A percentile compares a stretch with the other conserved stretches of the same genome.
These are phyloP conservation scores for Xylophagus ater DNA, from an alignment of 2,888 invertebrate species.

Conservation along the genomic window DNA sequence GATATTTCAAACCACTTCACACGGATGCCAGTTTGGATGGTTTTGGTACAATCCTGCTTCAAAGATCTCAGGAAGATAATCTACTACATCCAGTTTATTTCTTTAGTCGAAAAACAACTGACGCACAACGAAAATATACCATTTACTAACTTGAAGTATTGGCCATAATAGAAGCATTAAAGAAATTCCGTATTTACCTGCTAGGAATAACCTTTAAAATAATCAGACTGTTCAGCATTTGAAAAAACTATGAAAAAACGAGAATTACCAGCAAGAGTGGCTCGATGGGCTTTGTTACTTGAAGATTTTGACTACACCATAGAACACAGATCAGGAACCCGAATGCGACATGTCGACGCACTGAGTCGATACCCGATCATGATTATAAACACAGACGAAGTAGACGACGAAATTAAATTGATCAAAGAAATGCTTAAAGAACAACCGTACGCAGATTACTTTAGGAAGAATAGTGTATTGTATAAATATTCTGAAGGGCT, in stretches of 20 bases:
- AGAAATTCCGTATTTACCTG: background rate
- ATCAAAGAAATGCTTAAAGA: background rate
- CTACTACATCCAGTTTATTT: constrained; percentile 26
- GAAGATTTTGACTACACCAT: constrained; percentile 21
- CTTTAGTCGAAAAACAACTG: constrained; percentile 24
- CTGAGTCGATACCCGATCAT: constrained; percentile 16
- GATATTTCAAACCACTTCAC: background rate
- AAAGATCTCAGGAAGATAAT: constrained; percentile 18
- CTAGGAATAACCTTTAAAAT: constrained; percentile 25
- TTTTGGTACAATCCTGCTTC: constrained; percentile 23
- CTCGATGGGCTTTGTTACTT: constrained; percentile 18
- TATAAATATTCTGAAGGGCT: constrained; percentile 7
- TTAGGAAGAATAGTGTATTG: constrained; percentile 6
- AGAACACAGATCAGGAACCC: constrained; percentile 18
- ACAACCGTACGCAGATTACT: constrained; percentile 1
- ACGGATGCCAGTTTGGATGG: constrained; percentile 15
- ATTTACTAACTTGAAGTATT: constrained; percentile 31
- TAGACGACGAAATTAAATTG: background rate
- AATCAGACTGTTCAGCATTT: constrained; percentile 28
- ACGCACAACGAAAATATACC: constrained; percentile 24
- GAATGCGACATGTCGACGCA: constrained; percentile 17
- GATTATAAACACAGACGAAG: background rate
- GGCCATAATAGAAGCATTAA: constrained; percentile 18
- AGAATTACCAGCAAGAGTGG: constrained; percentile 22
- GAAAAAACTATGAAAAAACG: constrained; percentile 26